These are phyloP conservation scores for Caenorhabditis sp. DNA, from an alignment of 2,888 invertebrate genomes.

Conservation along the genomic window DNA sequence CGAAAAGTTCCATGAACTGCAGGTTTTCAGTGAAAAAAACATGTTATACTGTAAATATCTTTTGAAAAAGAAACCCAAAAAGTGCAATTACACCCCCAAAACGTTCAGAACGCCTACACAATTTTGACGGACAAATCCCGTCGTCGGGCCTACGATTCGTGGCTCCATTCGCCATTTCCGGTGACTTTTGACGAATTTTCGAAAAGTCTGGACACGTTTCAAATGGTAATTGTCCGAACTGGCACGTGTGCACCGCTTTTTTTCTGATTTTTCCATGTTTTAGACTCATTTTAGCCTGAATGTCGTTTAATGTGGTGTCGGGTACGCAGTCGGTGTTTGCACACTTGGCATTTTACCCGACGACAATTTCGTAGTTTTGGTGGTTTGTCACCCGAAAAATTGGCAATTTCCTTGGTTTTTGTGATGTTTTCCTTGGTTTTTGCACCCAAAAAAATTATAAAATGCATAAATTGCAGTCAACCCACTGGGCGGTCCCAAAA, in stretches of 20 bases:
- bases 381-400: too few species aligned
- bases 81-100: neutral
- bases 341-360: too few species aligned
- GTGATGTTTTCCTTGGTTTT: neutral
- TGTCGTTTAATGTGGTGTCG: too few species aligned
- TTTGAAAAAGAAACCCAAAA: too few species aligned
- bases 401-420: neutral
- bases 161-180: conserved; percentile 61
- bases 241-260: too few species aligned
- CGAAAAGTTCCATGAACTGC: conserved; percentile 58
- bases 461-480: conserved; percentile 62
- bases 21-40: conserved; percentile 15
- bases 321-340: too few species aligned
- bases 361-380: too few species aligned
- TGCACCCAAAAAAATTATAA: neutral
- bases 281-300: too few species aligned
- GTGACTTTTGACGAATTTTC: conserved; percentile 60
- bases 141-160: conserved; percentile 59
- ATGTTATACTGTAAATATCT: too few species aligned
- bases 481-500: conserved; percentile 67
- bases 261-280: neutral
- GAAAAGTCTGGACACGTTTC: conserved; percentile 51
- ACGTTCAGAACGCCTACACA: conserved; percentile 57
- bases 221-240: conserved; percentile 58
- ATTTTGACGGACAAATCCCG: conserved; percentile 44